Evolutionary conservation across 2,797 vertebrate species (phyloP).

Genomic region (Phalanger gymnotis): DNA sequence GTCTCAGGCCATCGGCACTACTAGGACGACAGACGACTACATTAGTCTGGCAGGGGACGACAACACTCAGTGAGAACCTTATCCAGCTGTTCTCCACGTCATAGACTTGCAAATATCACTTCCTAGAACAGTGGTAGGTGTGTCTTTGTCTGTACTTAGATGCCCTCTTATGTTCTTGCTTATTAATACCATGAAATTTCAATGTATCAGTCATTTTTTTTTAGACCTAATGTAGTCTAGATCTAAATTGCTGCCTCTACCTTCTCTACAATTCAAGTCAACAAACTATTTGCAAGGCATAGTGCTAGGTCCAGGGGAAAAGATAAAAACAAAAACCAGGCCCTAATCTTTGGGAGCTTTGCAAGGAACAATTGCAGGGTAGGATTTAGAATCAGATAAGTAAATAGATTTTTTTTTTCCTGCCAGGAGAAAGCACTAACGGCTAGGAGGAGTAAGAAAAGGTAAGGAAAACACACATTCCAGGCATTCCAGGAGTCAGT

Average conservation of each 20-base stretch:
- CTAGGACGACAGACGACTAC: conserved; percentile 38
- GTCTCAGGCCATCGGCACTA: background rate
- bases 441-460: background rate
- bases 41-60: conserved; percentile 66
- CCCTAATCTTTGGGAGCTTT: background rate
- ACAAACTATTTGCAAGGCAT: background rate
- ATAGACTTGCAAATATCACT: background rate
- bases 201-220: background rate
- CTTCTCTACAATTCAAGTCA: background rate
- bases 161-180: background rate
- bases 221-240: background rate
- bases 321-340: background rate
- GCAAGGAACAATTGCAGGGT: background rate
- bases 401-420: background rate
- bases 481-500: background rate
- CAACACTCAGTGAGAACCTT: background rate
- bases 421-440: background rate
- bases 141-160: background rate
- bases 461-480: background rate
- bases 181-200: background rate
- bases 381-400: background rate
- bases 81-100: background rate
- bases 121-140: background rate
- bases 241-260: background rate
- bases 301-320: background rate